phyloP scores from a whole-genome alignment of 2,888 invertebrate genomes.

The Ornithoptera priamus region DNA sequence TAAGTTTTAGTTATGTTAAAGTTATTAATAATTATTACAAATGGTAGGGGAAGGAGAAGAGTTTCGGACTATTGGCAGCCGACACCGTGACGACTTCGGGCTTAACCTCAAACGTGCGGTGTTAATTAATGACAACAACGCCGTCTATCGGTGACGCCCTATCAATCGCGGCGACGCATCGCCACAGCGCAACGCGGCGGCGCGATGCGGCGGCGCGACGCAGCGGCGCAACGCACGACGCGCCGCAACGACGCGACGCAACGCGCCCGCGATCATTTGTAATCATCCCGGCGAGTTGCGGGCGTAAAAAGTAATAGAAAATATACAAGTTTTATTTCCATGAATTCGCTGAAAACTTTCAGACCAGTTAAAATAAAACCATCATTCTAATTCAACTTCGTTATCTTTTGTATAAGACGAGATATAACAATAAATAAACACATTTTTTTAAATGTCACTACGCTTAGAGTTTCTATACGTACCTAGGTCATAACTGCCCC shows the following conservation, averaged over 20 bases:
- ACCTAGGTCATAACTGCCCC: too few species aligned
- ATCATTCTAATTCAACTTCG: neutral
- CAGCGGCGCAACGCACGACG: conserved; percentile 38
- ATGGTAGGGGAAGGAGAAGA: conserved; percentile 32
- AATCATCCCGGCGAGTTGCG: conserved; percentile 36
- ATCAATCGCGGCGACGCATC: conserved; percentile 60
- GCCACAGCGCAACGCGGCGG: conserved; percentile 34
- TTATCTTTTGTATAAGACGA: neutral
- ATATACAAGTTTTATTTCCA: neutral
- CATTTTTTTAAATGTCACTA: too few species aligned
- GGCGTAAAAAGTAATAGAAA: conserved; percentile 29
- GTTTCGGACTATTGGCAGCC: conserved; percentile 59
- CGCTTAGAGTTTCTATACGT: too few species aligned
- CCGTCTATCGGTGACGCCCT: conserved; percentile 70
- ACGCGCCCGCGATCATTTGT: conserved; percentile 59
- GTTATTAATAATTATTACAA: conserved; percentile 8
- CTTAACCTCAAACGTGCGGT: conserved; percentile 48
- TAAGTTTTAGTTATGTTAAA: neutral
- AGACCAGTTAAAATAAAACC: neutral
- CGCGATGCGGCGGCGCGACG: too few species aligned
- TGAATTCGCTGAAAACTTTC: neutral
- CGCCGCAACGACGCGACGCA: conserved; percentile 44
- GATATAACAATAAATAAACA: neutral
- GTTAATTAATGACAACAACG: conserved; percentile 67
- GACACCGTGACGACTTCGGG: conserved; percentile 50